Evolutionary conservation across 2,797 vertebrate species (phyloP).

Genomic region (Epinephelus malabaricus): DNA sequence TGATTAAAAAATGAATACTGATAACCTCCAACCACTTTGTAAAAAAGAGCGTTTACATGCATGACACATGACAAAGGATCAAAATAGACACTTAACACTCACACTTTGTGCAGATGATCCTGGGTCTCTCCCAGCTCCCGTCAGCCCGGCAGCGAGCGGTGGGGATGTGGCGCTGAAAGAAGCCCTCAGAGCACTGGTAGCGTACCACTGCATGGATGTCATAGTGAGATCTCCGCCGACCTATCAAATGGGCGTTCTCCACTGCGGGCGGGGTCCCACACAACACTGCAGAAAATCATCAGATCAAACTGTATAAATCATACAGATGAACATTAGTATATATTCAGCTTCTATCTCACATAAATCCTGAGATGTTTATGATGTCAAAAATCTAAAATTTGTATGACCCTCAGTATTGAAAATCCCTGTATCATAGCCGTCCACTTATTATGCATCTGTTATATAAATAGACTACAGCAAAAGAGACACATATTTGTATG

Average conservation of each 20-base stretch:
- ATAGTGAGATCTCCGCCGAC: conserved; percentile 91
- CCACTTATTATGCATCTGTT: no score
- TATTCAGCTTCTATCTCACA: neutral
- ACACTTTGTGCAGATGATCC: conserved; percentile 96
- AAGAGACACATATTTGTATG: no score
- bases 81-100: conserved; percentile 71
- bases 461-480: no score
- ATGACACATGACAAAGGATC: neutral
- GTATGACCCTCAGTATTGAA: neutral
- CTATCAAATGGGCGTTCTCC: conserved; percentile 90
- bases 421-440: neutral
- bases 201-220: conserved; percentile 94
- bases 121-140: conserved; percentile 94
- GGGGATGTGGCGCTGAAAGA: conserved; percentile 93
- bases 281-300: conserved; percentile 85
- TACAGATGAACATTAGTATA: neutral
- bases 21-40: neutral
- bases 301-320: neutral
- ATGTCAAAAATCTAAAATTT: neutral
- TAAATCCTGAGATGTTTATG: neutral
- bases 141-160: conserved; percentile 91
- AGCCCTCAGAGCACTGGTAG: conserved; percentile 94
- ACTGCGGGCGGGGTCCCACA: conserved; percentile 93
- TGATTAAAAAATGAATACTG: neutral
- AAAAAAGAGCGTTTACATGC: neutral